Percentiles rank a stretch among this genome's conserved stretches.
Conservation (phyloP, 2,113 vertebrate species). For the Bagarius yarrelli region DNA sequence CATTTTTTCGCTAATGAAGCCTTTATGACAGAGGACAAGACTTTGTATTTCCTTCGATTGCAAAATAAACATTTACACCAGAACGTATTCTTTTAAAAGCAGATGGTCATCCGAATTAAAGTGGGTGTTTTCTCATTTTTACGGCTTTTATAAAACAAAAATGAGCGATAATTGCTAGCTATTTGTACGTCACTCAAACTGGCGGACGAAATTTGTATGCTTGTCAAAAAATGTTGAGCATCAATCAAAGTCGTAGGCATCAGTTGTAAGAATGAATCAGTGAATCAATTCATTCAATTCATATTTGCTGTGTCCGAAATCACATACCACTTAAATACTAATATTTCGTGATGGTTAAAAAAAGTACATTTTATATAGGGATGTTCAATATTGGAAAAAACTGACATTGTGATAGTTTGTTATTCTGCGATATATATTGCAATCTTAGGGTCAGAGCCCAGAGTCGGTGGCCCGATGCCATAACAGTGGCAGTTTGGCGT, state of each 20-base stretch:
- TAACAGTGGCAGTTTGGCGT: too few species aligned
- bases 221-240: background rate
- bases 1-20: background rate
- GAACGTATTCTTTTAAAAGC: background rate
- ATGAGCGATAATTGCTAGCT: background rate
- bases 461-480: too few species aligned
- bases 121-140: background rate
- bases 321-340: too few species aligned
- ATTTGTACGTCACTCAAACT: background rate
- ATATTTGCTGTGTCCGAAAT: too few species aligned
- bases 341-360: too few species aligned
- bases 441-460: too few species aligned
- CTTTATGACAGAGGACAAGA: background rate
- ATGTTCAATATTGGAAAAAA: too few species aligned
- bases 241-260: slow-evolving; percentile 5
- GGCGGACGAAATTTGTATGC: background rate
- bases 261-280: background rate
- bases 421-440: too few species aligned
- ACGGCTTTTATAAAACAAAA: background rate
- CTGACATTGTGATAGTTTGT: too few species aligned
- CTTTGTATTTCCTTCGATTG: background rate
- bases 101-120: background rate
- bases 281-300: too few species aligned
- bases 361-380: too few species aligned
- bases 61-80: background rate